Evolutionary conservation across 2,797 vertebrate genomes (phyloP).

Genomic region (Petrocephalus schoutedeni): DNA sequence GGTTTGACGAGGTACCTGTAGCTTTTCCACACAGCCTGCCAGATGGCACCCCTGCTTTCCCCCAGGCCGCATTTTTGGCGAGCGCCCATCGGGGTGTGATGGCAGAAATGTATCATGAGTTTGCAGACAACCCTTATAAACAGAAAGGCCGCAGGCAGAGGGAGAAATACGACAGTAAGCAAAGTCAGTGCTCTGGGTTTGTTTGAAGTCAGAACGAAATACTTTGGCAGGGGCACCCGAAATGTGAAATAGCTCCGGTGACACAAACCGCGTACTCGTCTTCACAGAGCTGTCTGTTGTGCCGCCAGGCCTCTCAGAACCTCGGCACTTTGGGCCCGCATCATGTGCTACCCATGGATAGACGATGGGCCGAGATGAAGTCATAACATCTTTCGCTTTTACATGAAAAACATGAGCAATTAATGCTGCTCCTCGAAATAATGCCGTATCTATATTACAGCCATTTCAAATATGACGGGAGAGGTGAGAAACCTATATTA

Average conservation of each 20-base stretch:
- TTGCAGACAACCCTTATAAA: slow-evolving; percentile 41
- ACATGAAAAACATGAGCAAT: slow-evolving; percentile 12
- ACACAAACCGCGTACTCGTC: slow-evolving; percentile 24
- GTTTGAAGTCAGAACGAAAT: slow-evolving; percentile 39
- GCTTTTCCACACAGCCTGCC: not conserved
- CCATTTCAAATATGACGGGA: not conserved
- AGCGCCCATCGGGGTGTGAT: not conserved
- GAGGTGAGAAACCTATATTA: not conserved
- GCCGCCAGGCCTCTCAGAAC: not conserved
- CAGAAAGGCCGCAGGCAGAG: slow-evolving; percentile 31
- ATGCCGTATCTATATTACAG: slow-evolving; percentile 28
- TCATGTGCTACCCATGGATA: not conserved
- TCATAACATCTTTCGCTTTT: slow-evolving; percentile 17
- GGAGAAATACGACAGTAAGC: slow-evolving; percentile 22
- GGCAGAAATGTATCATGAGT: slow-evolving; percentile 38
- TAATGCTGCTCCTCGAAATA: slow-evolving; percentile 6
- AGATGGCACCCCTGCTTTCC: not conserved
- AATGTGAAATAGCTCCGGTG: slow-evolving; percentile 39
- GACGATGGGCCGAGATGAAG: not conserved
- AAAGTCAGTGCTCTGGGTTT: slow-evolving; percentile 23
- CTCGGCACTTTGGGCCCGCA: not conserved
- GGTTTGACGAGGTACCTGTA: not conserved
- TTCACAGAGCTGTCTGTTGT: not conserved
- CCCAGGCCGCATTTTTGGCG: not conserved
- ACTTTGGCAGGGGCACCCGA: slow-evolving; percentile 42